Evolutionary conservation across 2,888 invertebrate genomes (phyloP).

Genomic region (Drosophila dives): DNA sequence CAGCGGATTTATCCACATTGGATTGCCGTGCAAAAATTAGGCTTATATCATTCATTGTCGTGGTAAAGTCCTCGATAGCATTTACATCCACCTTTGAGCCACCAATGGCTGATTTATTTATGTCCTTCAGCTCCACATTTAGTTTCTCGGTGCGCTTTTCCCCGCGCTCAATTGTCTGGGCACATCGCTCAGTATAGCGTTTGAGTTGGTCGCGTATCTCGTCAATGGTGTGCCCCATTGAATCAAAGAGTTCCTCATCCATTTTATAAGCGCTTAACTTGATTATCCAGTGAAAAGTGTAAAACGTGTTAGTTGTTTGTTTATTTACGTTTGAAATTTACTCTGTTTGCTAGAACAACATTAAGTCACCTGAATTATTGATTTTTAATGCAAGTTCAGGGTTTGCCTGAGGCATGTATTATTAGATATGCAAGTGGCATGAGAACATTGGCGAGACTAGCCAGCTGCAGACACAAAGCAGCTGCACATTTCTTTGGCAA

Average conservation of each 20-base stretch:
- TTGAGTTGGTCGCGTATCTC: slow-evolving; percentile 40
- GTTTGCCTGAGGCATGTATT: slow-evolving; percentile 44
- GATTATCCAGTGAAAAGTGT: background rate
- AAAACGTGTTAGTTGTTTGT: slow-evolving; percentile 6
- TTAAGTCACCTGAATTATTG: slow-evolving; percentile 50
- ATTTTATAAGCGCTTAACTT: background rate
- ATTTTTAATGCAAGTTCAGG: slow-evolving; percentile 75
- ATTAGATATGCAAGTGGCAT: slow-evolving; percentile 59
- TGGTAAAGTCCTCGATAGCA: slow-evolving; percentile 38
- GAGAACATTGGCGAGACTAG: slow-evolving; percentile 53
- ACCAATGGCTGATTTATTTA: slow-evolving; percentile 7
- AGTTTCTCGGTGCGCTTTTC: slow-evolving; percentile 6
- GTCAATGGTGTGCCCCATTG: slow-evolving; percentile 32
- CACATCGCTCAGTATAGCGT: slow-evolving; percentile 5
- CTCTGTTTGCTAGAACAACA: slow-evolving; percentile 1
- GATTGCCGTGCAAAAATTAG: background rate
- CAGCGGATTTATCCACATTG: background rate
- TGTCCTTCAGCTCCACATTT: slow-evolving; percentile 8
- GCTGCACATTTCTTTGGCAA: slow-evolving; percentile 67
- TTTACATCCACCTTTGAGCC: slow-evolving; percentile 27
- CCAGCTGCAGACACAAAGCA: slow-evolving; percentile 57
- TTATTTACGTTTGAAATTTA: slow-evolving; percentile 10
- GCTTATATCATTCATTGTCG: background rate
- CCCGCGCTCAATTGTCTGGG: background rate
- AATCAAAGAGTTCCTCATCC: slow-evolving; percentile 10